phyloP scores from a whole-genome alignment of 2,888 invertebrate genomes.

The Cyclophora albipunctata region DNA sequence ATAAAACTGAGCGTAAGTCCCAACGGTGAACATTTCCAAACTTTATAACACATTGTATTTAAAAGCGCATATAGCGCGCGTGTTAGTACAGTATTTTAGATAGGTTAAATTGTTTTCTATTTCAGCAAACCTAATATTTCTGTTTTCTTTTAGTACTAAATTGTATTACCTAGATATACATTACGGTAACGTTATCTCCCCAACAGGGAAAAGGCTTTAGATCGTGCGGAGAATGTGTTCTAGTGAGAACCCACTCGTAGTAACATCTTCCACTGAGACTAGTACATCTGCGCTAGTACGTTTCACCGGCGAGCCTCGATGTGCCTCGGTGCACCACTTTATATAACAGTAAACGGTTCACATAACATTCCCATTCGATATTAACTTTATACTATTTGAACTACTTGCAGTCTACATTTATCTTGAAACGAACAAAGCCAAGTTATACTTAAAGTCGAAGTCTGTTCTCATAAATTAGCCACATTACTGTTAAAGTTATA shows the following conservation, averaged over 20 bases:
- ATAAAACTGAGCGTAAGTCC: too few relatives aligned
- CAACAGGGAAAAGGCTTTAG: slow-evolving; percentile 13
- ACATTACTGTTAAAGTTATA: slow-evolving; percentile 12
- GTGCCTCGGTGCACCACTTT: slow-evolving; percentile 28
- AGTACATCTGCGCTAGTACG: slow-evolving; percentile 8
- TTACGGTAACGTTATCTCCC: slow-evolving; percentile 3
- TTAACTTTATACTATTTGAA: slow-evolving; percentile 41
- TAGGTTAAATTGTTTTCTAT: too few relatives aligned
- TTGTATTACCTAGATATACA: too few relatives aligned
- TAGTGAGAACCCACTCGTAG: slow-evolving; percentile 14
- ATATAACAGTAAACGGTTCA: slow-evolving; percentile 32
- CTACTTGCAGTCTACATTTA: too few relatives aligned
- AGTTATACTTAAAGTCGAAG: background rate
- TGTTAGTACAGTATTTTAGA: too few relatives aligned
- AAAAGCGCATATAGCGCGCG: too few relatives aligned
- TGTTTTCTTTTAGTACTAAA: too few relatives aligned
- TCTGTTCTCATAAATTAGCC: slow-evolving; percentile 3
- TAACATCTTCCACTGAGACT: slow-evolving; percentile 10
- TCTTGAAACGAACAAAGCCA: too few relatives aligned
- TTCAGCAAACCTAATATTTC: too few relatives aligned
- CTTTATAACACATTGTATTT: too few relatives aligned
- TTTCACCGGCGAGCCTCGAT: slow-evolving; percentile 8
- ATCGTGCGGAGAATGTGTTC: slow-evolving; percentile 12
- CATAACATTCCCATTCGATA: slow-evolving; percentile 47
- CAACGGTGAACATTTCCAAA: too few relatives aligned